Percentiles rank a stretch among this genome's conserved stretches.
These are phyloP conservation scores for Pantala flavescens DNA, from an alignment of 1,140 invertebrate species.

Conservation along the genomic window DNA sequence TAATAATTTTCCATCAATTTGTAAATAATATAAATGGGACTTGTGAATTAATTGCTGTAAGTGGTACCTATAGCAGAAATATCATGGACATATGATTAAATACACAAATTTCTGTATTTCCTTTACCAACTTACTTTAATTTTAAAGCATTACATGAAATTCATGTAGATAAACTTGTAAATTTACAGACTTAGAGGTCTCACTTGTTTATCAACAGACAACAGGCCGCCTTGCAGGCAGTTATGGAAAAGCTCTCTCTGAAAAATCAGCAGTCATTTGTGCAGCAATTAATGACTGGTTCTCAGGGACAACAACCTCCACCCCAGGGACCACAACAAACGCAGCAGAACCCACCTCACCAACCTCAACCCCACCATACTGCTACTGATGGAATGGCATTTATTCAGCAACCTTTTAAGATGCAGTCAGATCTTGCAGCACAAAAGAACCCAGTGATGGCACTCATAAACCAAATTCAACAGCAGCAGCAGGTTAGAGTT, in stretches of 20 bases:
- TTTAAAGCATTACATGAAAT: no score
- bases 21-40: no score
- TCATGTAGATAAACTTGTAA: no score
- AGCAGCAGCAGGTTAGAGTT: conserved; percentile 19
- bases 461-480: conserved; percentile 36
- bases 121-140: no score
- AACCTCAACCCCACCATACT: conserved; percentile 23
- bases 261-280: conserved; percentile 48
- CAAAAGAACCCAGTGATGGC: conserved; percentile 41
- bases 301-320: conserved; percentile 35
- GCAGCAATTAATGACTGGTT: conserved; percentile 34
- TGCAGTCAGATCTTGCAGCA: background rate
- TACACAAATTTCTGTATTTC: no score
- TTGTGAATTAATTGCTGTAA: no score
- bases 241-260: conserved; percentile 46
- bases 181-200: no score
- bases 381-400: background rate
- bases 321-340: conserved; percentile 30
- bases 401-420: conserved; percentile 13
- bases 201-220: conserved; percentile 32
- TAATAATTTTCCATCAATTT: no score
- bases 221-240: conserved; percentile 32
- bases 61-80: no score
- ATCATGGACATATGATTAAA: no score
- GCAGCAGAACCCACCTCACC: conserved; percentile 31